Evolutionary conservation across 1,140 invertebrate genomes (phyloP).

Genomic region (Batillaria attramentaria): DNA sequence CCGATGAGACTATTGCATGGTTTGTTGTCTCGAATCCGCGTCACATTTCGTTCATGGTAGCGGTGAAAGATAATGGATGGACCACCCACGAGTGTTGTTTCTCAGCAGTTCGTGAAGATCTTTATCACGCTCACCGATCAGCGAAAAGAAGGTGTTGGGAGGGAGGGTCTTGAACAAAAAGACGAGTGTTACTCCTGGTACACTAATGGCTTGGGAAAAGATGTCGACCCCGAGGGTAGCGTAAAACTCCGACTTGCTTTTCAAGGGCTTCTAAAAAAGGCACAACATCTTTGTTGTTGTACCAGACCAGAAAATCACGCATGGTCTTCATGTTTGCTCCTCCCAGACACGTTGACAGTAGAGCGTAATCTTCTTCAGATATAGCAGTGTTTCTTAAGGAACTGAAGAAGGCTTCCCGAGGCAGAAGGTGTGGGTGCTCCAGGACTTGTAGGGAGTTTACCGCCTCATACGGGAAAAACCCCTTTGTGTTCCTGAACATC

Average conservation of each 20-base stretch:
- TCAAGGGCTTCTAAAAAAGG: conserved; percentile 41
- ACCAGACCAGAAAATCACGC: conserved; percentile 46
- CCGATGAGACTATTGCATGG: too few relatives aligned
- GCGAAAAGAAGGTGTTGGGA: conserved; percentile 28
- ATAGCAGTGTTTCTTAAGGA: conserved; percentile 35
- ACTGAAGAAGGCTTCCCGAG: conserved; percentile 42
- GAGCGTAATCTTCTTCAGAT: conserved; percentile 39
- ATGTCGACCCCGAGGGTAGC: conserved; percentile 36
- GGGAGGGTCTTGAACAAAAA: conserved; percentile 39
- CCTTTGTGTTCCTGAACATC: conserved; percentile 38
- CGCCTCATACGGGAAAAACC: conserved; percentile 49
- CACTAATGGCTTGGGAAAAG: conserved; percentile 38
- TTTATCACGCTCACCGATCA: conserved; percentile 36
- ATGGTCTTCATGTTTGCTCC: conserved; percentile 39
- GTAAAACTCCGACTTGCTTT: conserved; percentile 36
- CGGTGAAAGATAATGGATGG: conserved; percentile 45
- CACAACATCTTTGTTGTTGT: conserved; percentile 42
- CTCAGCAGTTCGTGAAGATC: conserved; percentile 37
- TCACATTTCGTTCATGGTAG: too few relatives aligned
- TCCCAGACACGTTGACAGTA: conserved; percentile 18
- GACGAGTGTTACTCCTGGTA: conserved; percentile 38
- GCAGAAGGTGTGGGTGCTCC: conserved; percentile 30
- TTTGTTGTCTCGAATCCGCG: too few relatives aligned
- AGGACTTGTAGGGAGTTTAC: conserved; percentile 34
- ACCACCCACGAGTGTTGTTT: conserved; percentile 36